These are phyloP conservation scores for Caenorhabditis auriculariae DNA, from an alignment of 2,888 invertebrate genomes.

Conservation along the genomic window DNA sequence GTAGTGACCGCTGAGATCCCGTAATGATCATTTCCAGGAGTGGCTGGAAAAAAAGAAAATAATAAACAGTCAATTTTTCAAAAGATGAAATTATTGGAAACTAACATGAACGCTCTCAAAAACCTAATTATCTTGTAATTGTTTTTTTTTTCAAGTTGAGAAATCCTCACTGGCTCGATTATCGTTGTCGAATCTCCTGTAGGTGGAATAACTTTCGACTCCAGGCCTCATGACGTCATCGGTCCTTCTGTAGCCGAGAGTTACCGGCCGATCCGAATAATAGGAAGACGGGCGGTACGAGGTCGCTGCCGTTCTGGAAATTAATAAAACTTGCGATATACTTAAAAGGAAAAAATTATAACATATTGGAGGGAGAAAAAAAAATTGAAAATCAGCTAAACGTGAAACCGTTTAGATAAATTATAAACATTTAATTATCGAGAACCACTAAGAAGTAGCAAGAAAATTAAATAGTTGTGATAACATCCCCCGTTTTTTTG, in stretches of 20 bases:
- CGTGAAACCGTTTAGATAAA: no score
- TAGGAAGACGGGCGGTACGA: slow-evolving; percentile 34
- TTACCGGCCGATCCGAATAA: slow-evolving; percentile 38
- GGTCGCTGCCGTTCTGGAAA: slow-evolving; percentile 26
- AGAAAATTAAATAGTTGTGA: no score
- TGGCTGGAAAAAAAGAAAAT: slow-evolving; percentile 12
- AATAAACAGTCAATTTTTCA: background rate
- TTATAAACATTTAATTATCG: no score
- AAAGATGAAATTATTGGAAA: no score
- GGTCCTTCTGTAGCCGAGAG: slow-evolving; percentile 9
- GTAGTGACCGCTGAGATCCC: slow-evolving; percentile 18
- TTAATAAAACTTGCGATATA: background rate
- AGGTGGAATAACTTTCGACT: slow-evolving; percentile 10
- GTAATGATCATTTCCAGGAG: slow-evolving; percentile 26
- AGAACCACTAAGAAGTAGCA: no score
- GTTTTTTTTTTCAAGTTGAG: no score
- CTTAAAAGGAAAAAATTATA: background rate
- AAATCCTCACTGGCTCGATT: background rate
- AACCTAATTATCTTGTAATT: no score
- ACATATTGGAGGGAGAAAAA: no score
- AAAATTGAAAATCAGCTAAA: no score
- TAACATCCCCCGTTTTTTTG: no score
- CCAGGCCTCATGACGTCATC: background rate
- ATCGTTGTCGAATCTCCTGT: background rate
- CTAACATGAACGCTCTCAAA: no score